Evolutionary conservation across 2,113 vertebrate genomes (phyloP), one percentile per base, ranked within the genome.

Genomic region (Menura novaehollandiae): DNA sequence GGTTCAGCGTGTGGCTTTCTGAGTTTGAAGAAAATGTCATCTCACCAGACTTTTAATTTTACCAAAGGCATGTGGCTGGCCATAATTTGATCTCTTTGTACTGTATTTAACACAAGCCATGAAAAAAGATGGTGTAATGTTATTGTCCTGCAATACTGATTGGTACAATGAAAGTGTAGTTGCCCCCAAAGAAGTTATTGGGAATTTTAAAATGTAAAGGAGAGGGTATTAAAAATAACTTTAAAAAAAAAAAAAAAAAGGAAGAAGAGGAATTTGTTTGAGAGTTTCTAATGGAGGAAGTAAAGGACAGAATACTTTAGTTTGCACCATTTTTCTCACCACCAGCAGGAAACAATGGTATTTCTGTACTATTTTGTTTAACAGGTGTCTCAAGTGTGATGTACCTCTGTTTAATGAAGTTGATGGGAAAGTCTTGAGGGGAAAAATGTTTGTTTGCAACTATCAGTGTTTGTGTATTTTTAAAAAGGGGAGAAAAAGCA

Each of bases 181-280:
- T 96, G 74, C 72, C 51, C 39, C 83, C 72, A 95, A 60, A 86
- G 89, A 91, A 77, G 77, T 79, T 94, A 73, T 13, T 89, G 56
- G 66, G 87, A 86, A 96, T 68, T 95, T 37, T 94, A 87, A 97
- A 81, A 69, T 96, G 93, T 96, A 96, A 96, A 85, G 91, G 85
- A 89, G 83, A 91, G 37, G 91, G 77, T 97, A 97, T 97, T 97
- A 97, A 98, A 96, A 98, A 63, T 53, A 95, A 82, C 85, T 95
- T 95, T 1, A 59, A 94, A n/a, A n/a, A n/a, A n/a, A 94, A 90
- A 95, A 93, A 63, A 46, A 64, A 91, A 83, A 32, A 18, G 7
- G 52, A 92, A 78, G 91, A 91, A 91, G 72, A 72, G 28, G 21
- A 26, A 55, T 81, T 91, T 92, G 58, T 94, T 69, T 90, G 67